Conservation (phyloP, 1,140 invertebrate species). For the Yoshiicerus persimilis region DNA sequence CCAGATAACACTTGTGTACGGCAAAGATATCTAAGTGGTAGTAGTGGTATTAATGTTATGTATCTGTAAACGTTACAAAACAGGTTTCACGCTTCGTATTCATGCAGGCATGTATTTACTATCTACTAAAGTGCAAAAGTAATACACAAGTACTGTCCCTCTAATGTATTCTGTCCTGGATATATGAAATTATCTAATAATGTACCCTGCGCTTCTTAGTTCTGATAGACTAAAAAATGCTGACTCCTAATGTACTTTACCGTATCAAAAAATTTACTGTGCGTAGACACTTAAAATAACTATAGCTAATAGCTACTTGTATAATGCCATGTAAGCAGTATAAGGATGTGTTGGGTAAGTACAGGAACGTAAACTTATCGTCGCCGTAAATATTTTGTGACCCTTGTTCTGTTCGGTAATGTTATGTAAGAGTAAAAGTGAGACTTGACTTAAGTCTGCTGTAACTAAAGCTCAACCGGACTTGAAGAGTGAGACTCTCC, state of each 20-base stretch:
- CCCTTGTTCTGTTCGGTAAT: background rate
- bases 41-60: background rate
- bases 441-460: background rate
- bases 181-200: background rate
- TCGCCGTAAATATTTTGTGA: slow-evolving; percentile 4
- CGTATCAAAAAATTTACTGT: background rate
- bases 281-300: too few relatives aligned
- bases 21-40: background rate
- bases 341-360: background rate
- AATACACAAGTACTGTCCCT: too few relatives aligned
- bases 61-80: background rate
- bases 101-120: background rate
- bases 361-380: background rate
- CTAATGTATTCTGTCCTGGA: too few relatives aligned
- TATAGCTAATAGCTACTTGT: too few relatives aligned
- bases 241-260: background rate
- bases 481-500: background rate
- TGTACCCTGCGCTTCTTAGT: background rate
- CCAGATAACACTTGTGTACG: background rate
- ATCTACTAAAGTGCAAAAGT: background rate
- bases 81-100: background rate
- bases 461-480: background rate
- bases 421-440: background rate
- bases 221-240: background rate
- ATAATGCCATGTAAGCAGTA: too few relatives aligned